These are phyloP conservation scores for Dione vanillae DNA, from an alignment of 2,888 invertebrate genomes.

Conservation along the genomic window DNA sequence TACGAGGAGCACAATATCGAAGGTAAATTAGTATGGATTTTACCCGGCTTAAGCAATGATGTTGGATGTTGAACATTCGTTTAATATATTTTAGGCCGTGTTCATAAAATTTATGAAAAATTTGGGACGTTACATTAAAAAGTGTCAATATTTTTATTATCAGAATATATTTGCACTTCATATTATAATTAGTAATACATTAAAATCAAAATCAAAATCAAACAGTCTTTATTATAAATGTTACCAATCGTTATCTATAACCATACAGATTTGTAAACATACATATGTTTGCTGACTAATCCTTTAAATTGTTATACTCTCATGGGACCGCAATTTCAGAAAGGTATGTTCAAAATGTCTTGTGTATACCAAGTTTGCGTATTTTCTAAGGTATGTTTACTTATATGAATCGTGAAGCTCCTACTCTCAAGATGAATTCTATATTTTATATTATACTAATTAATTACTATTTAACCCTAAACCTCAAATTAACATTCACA, in stretches of 20 bases:
- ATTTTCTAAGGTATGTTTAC: not conserved
- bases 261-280: not conserved
- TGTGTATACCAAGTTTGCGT: not conserved
- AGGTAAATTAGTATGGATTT: conserved; percentile 6
- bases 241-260: no score
- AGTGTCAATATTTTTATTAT: no score
- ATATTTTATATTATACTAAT: no score
- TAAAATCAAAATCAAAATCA: no score
- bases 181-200: no score
- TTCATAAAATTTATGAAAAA: not conserved
- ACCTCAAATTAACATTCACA: no score
- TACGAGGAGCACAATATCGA: conserved; percentile 70
- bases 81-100: not conserved
- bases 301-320: not conserved
- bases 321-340: not conserved
- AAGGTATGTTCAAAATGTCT: not conserved
- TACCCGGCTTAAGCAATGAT: not conserved
- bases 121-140: not conserved
- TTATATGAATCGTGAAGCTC: not conserved
- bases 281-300: not conserved
- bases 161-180: no score
- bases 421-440: not conserved
- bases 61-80: not conserved
- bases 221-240: no score
- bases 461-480: no score